phyloP scores from a whole-genome alignment of 2,888 invertebrate species.

The Parasteatoda lunata region DNA sequence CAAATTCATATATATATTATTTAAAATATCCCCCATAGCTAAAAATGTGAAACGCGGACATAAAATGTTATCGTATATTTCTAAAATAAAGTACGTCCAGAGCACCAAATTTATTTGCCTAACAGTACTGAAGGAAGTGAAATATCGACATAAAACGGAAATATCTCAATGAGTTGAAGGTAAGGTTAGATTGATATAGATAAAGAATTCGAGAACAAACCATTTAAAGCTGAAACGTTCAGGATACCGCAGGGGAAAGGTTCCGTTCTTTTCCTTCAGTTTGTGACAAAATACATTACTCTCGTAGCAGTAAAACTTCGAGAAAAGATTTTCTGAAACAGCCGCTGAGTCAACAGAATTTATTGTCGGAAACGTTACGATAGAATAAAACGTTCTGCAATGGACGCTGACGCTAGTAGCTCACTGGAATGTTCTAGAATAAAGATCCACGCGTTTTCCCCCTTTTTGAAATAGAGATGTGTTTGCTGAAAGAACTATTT shows the following conservation, averaged over 20 bases:
- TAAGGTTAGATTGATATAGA: too few relatives aligned
- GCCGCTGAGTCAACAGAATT: conserved; percentile 51
- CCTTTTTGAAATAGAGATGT: background rate
- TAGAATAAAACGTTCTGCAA: conserved; percentile 8
- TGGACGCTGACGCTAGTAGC: conserved; percentile 2
- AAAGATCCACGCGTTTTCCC: background rate
- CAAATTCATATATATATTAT: too few relatives aligned
- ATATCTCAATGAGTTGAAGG: too few relatives aligned
- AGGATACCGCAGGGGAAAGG: conserved; percentile 12
- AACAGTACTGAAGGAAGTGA: too few relatives aligned
- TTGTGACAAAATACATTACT: conserved; percentile 42
- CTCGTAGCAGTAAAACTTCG: conserved; percentile 37
- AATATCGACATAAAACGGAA: too few relatives aligned
- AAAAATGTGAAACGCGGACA: too few relatives aligned
- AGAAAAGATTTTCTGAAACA: conserved; percentile 28
- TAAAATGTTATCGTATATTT: too few relatives aligned
- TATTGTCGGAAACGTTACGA: conserved; percentile 37
- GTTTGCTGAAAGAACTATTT: conserved; percentile 12
- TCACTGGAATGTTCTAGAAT: conserved; percentile 3
- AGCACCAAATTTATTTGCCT: too few relatives aligned
- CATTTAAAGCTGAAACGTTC: conserved; percentile 36
- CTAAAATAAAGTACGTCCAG: too few relatives aligned
- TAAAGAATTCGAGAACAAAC: conserved; percentile 21
- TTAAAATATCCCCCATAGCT: too few relatives aligned
- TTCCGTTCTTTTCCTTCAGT: background rate